Evolutionary conservation across 2,113 vertebrate species (phyloP).

Genomic region (Seriola dumerili): DNA sequence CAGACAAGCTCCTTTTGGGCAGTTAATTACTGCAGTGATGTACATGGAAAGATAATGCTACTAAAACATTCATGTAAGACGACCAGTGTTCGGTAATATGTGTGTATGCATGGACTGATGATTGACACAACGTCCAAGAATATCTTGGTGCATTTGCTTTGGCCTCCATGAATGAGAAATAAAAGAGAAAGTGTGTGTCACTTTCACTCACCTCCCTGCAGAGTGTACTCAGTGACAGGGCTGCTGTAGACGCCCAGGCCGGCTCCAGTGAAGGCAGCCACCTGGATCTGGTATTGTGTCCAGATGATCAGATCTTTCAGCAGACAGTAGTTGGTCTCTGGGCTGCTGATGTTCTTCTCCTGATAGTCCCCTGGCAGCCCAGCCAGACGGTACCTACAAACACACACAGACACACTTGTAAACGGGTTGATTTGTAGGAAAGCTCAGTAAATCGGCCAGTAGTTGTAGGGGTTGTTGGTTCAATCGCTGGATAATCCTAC

Average conservation of each 20-base stretch:
- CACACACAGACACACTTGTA: slow-evolving; percentile 25
- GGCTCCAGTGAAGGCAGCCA: slow-evolving; percentile 94
- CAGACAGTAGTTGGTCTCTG: slow-evolving; percentile 96
- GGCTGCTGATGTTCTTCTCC: slow-evolving; percentile 94
- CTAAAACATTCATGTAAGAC: no score
- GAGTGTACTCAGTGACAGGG: slow-evolving; percentile 92
- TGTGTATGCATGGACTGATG: background rate
- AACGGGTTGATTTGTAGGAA: slow-evolving; percentile 1
- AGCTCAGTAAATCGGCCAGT: background rate
- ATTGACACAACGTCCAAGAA: background rate
- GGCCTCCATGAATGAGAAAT: background rate
- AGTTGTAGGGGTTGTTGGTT: background rate
- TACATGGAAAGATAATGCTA: background rate
- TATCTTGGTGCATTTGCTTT: background rate
- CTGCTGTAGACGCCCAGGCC: slow-evolving; percentile 94
- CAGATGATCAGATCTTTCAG: slow-evolving; percentile 96
- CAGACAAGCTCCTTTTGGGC: background rate
- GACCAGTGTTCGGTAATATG: background rate
- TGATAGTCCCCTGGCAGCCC: slow-evolving; percentile 95
- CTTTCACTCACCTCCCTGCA: slow-evolving; percentile 93
- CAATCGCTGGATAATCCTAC: background rate
- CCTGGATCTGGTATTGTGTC: slow-evolving; percentile 98
- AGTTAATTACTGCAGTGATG: background rate
- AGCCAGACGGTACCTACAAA: slow-evolving; percentile 92
- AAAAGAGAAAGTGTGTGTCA: background rate